A percentile compares a stretch with the other conserved stretches of the same genome.
phyloP scores from a whole-genome alignment of 2,888 invertebrate genomes.

The Nudaria mundana region DNA sequence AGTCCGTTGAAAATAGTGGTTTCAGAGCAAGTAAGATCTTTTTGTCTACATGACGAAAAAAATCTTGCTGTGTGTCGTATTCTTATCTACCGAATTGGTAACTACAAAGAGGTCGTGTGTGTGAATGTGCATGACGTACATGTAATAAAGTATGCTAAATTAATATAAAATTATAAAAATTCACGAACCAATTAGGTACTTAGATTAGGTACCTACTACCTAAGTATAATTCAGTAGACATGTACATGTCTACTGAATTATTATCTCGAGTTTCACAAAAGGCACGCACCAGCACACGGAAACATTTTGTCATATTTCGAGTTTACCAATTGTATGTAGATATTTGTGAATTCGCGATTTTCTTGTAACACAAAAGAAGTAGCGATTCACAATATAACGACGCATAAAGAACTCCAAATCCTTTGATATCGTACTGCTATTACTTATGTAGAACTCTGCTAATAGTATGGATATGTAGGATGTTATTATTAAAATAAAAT shows the following conservation, averaged over 20 bases:
- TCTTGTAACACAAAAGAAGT: constrained; percentile 43
- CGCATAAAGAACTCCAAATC: constrained; percentile 48
- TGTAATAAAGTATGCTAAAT: too few species aligned
- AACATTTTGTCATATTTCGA: constrained; percentile 26
- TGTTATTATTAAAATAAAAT: constrained; percentile 25
- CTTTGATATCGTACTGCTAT: constrained; percentile 50
- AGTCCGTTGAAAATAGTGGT: too few species aligned
- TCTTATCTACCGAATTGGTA: too few species aligned
- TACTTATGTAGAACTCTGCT: constrained; percentile 30
- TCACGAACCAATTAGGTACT: constrained; percentile 9
- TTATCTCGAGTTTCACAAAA: constrained; percentile 27
- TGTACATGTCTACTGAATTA: constrained; percentile 10
- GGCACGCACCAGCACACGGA: constrained; percentile 10
- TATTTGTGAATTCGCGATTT: constrained; percentile 41
- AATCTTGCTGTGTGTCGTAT: too few species aligned
- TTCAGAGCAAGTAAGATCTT: too few species aligned
- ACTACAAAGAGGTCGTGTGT: too few species aligned
- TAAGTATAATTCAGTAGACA: too few species aligned
- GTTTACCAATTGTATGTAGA: constrained; percentile 29
- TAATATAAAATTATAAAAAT: not conserved
- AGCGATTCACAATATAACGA: constrained; percentile 30
- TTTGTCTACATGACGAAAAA: too few species aligned
- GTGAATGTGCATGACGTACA: too few species aligned
- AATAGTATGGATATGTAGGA: constrained; percentile 20
- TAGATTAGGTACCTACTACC: too few species aligned